Conservation (phyloP, 2,113 vertebrate genomes). For the Odontesthes bonariensis region DNA sequence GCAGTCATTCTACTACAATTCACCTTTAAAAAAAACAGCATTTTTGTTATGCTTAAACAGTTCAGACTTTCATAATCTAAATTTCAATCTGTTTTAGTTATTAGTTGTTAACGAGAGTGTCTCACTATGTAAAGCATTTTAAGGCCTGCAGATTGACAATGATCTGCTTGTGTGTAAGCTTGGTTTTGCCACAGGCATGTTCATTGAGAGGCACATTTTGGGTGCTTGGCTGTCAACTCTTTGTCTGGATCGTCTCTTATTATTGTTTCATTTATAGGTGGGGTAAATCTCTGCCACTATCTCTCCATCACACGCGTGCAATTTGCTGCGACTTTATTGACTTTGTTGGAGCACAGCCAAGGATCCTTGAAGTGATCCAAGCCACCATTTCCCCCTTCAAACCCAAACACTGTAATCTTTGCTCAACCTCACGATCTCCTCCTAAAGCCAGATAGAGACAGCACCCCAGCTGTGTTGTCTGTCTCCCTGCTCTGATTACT, state of each 20-base stretch:
- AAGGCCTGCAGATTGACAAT: slow-evolving; percentile 10
- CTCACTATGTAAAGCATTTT: too few relatives aligned
- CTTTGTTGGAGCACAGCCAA: slow-evolving; percentile 47
- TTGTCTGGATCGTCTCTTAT: slow-evolving; percentile 25
- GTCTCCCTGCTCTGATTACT: slow-evolving; percentile 18
- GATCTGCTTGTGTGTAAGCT: slow-evolving; percentile 27
- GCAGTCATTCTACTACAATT: too few relatives aligned
- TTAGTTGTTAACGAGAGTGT: too few relatives aligned
- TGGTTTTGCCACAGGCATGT: slow-evolving; percentile 44
- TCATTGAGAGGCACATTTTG: slow-evolving; percentile 53
- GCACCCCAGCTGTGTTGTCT: slow-evolving; percentile 31
- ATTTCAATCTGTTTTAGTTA: too few relatives aligned
- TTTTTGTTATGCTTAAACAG: neutral
- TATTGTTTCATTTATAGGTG: slow-evolving; percentile 55
- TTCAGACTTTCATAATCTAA: neutral
- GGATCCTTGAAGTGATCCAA: slow-evolving; percentile 18
- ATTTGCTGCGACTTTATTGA: slow-evolving; percentile 41
- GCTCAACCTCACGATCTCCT: slow-evolving; percentile 8
- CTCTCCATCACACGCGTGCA: slow-evolving; percentile 2
- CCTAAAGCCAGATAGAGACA: slow-evolving; percentile 2
- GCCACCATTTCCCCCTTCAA: slow-evolving; percentile 17
- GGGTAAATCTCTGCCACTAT: slow-evolving; percentile 24
- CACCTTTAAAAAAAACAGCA: too few relatives aligned
- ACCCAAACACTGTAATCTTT: slow-evolving; percentile 25
- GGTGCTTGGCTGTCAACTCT: slow-evolving; percentile 32